Base-by-base conservation (phyloP, 2,888 invertebrate species). In the Coelinius sp. region DNA sequence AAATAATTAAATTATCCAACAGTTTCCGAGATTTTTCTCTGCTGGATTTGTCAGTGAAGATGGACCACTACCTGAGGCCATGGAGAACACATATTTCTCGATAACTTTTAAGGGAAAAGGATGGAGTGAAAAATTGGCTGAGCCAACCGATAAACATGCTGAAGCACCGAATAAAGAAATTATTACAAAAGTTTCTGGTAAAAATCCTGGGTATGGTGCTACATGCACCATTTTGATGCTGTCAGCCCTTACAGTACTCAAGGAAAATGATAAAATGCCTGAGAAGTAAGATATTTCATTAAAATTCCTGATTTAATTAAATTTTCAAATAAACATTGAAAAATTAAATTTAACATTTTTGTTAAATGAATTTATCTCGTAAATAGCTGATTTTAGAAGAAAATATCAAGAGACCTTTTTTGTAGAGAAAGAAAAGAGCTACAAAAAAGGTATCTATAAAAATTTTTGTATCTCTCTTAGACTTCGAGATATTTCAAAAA, bases 151-250 rank as follows among this genome's bases (percentile, higher is more conserved):
- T 72, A 85, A 90, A 68, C 91, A 91, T 79, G 82, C 88, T 1
- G 89, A 89, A 0, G 88, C 90, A 12, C 93, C 94, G 0, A 90
- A 92, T 68, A 93, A 93, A 83, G 90, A 88, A 62, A 86, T 95
- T 49, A 89, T 91, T 44, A 93, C 91, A 0, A 91, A 90, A 89
- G 94, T 96, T 12, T 85, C 89, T 17, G 93, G 92, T 0, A 82
- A 76, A 69, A 94, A 96, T 88, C 93, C 94, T 1, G 97, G 94
- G 14, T 98, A 98, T 89, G 94, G 95, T 1, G 91, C 93, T 7
- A 97, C 97, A 0, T 93, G 94, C 70, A 91, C 91, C 4, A 91
- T 92, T 52, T 84, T 96, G 73, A 89, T 97, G 4, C 89, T 93
- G 73, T 89, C 94, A 56, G 98, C 94, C 0, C 81, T 94, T 71